These are phyloP conservation scores for Ceramica pisi DNA, from an alignment of 2,888 invertebrate genomes.

Conservation along the genomic window DNA sequence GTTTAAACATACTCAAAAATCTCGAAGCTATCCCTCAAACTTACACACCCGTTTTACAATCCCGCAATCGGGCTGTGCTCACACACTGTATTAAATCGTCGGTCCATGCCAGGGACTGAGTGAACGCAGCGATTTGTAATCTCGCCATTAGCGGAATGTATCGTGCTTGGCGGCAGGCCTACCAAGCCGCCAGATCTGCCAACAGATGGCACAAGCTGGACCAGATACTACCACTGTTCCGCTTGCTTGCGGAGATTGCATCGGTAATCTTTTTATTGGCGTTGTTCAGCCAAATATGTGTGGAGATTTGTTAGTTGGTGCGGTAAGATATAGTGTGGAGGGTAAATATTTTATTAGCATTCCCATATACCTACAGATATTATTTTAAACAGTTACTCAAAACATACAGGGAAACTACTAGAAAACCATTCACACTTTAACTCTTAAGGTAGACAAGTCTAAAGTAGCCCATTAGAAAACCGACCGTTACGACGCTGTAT, in stretches of 20 bases:
- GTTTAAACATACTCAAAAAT: neutral
- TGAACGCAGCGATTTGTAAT: conserved; percentile 81
- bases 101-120: conserved; percentile 69
- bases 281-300: conserved; percentile 34
- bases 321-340: neutral
- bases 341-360: neutral
- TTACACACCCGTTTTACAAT: neutral
- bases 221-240: conserved; percentile 45
- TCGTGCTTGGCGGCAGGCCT: conserved; percentile 72
- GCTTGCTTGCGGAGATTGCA: conserved; percentile 48
- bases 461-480: too few species aligned
- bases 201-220: conserved; percentile 77
- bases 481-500: neutral
- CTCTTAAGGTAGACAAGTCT: too few species aligned
- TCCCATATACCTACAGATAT: too few species aligned
- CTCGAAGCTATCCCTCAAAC: conserved; percentile 5
- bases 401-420: too few species aligned
- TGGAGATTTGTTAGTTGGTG: conserved; percentile 27
- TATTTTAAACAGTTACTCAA: too few species aligned
- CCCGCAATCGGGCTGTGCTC: conserved; percentile 30
- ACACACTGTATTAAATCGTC: conserved; percentile 65
- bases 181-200: conserved; percentile 65
- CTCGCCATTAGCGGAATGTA: conserved; percentile 81
- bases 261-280: conserved; percentile 52
- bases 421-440: too few species aligned